Percentiles rank a stretch among this genome's conserved stretches.
These are phyloP conservation scores for Parambassis ranga DNA, from an alignment of 2,797 vertebrate species.

Conservation along the genomic window DNA sequence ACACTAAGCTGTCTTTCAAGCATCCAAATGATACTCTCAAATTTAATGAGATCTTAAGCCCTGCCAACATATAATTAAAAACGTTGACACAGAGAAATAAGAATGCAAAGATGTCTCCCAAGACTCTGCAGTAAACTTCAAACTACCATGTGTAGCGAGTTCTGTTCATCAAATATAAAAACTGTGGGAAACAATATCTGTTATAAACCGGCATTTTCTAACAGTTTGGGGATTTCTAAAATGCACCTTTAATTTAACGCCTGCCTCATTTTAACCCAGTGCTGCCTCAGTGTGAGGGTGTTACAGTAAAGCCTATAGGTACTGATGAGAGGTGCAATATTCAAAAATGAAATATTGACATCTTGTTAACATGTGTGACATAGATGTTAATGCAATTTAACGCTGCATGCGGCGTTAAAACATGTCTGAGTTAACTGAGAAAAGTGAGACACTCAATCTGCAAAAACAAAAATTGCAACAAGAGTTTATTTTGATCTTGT, in stretches of 20 bases:
- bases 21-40: constrained; percentile 79
- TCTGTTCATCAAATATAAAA: constrained; percentile 44
- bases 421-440: too few relatives aligned
- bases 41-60: constrained; percentile 85
- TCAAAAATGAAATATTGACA: too few relatives aligned
- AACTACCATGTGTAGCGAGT: constrained; percentile 32
- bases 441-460: too few relatives aligned
- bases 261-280: constrained; percentile 11
- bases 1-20: constrained; percentile 84
- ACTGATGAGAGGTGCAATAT: too few relatives aligned
- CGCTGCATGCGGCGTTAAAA: too few relatives aligned
- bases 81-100: constrained; percentile 74
- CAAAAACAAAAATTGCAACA: too few relatives aligned
- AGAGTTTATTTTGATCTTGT: too few relatives aligned
- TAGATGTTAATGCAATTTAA: too few relatives aligned
- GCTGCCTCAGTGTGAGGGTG: too few relatives aligned
- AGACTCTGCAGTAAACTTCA: constrained; percentile 51
- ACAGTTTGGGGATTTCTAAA: constrained; percentile 32
- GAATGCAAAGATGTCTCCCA: constrained; percentile 67
- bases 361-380: too few relatives aligned
- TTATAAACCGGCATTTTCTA: constrained; percentile 31
- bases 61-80: constrained; percentile 85
- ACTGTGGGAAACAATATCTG: constrained; percentile 14
- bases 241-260: constrained; percentile 27
- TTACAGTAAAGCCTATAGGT: too few relatives aligned